Conservation (phyloP, 1,140 invertebrate species). For the Prorops nasuta region DNA sequence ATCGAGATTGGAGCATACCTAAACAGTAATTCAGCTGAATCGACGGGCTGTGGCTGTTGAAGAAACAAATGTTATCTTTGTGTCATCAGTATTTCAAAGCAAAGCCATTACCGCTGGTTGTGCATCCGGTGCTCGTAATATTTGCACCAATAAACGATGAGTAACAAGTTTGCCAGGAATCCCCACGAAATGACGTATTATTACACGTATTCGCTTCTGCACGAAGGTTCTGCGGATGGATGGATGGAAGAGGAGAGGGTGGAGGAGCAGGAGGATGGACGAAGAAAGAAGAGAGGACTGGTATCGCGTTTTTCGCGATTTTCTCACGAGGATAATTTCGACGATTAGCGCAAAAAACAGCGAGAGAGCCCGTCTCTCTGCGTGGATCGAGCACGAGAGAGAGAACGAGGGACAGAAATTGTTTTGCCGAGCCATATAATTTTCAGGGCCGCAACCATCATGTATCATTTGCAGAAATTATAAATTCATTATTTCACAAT, state of each 20-base stretch:
- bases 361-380: slow-evolving; percentile 1
- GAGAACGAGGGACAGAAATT: slow-evolving; percentile 42
- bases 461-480: slow-evolving; percentile 53
- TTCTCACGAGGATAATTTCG: slow-evolving; percentile 46
- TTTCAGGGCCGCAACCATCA: slow-evolving; percentile 42
- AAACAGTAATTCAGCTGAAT: no score
- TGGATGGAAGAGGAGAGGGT: neutral
- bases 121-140: slow-evolving; percentile 25
- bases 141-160: slow-evolving; percentile 32
- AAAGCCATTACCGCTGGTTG: slow-evolving; percentile 24
- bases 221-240: slow-evolving; percentile 13
- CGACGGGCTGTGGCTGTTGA: no score
- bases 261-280: slow-evolving; percentile 9
- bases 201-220: slow-evolving; percentile 25
- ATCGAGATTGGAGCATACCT: neutral
- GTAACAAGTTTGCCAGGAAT: slow-evolving; percentile 27
- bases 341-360: slow-evolving; percentile 34
- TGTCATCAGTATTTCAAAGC: slow-evolving; percentile 23
- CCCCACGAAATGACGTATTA: slow-evolving; percentile 33
- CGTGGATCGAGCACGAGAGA: slow-evolving; percentile 7
- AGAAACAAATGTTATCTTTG: slow-evolving; percentile 21
- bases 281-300: slow-evolving; percentile 8
- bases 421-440: slow-evolving; percentile 48
- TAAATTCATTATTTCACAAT: slow-evolving; percentile 55
- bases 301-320: slow-evolving; percentile 37